Evolutionary conservation across 2,113 vertebrate species (phyloP).

Genomic region (Neogobius melanostomus): DNA sequence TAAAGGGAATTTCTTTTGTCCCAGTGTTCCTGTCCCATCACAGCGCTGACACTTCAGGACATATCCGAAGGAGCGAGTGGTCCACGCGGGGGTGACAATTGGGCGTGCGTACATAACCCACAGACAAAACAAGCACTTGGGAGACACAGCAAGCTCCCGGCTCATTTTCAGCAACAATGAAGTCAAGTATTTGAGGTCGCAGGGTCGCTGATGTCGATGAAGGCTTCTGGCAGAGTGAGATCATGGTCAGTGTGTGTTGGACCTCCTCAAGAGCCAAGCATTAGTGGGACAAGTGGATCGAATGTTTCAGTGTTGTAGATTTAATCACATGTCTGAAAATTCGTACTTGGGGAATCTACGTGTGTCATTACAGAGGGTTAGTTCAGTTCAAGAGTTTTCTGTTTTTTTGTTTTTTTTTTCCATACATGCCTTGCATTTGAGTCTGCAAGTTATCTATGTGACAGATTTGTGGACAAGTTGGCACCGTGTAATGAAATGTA

Average conservation of each 20-base stretch:
- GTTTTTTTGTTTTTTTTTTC: too few species aligned
- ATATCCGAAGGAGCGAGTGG: conserved; percentile 33
- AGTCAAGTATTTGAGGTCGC: conserved; percentile 32
- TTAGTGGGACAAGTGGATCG: conserved; percentile 11
- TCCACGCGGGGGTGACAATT: conserved; percentile 54
- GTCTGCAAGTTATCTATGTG: neutral
- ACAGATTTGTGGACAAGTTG: too few species aligned
- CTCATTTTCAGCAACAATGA: conserved; percentile 47
- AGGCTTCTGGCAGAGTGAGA: conserved; percentile 24
- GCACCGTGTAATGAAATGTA: too few species aligned
- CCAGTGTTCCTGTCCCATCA: conserved; percentile 18
- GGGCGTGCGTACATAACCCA: conserved; percentile 48
- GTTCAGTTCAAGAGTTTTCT: conserved; percentile 51
- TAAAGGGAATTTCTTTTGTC: conserved; percentile 30
- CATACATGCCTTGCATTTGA: neutral
- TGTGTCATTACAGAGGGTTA: conserved; percentile 32
- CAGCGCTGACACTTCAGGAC: conserved; percentile 27
- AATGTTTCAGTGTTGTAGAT: conserved; percentile 14
- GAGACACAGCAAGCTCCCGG: conserved; percentile 41
- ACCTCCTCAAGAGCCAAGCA: conserved; percentile 11
- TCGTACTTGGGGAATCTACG: conserved; percentile 1
- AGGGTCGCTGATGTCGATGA: conserved; percentile 36
- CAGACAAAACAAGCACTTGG: conserved; percentile 67
- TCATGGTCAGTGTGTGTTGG: conserved; percentile 23
- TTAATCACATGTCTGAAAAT: conserved; percentile 17